Base-by-base conservation (phyloP, 2,888 invertebrate species). In the Habroteleia sp. region DNA sequence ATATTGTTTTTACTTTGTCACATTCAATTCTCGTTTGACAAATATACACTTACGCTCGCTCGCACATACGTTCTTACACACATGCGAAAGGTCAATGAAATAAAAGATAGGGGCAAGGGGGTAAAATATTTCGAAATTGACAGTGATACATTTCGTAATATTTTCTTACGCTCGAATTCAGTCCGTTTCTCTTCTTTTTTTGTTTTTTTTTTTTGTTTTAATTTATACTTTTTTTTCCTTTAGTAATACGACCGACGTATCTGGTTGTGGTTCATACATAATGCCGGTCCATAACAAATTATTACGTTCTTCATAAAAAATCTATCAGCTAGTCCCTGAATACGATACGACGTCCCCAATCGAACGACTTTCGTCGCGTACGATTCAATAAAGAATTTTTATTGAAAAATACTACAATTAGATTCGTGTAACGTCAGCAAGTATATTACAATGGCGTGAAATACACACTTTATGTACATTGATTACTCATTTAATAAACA, bases 81-180 rank as follows among this genome's bases (percentile, higher is more conserved):
- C 76, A 73, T 58, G 74, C 73, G 58, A 63, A 77, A 72, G 71
- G 69, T 75, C 73, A 63, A 74, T 62, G 52, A 76, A 58, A 73
- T 69, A 71, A 65, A 52, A 33, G n/a, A n/a, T n/a, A n/a, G n/a
- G n/a, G 20, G 16, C n/a, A n/a, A 5, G 11, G 25, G 11, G 52
- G 62, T 73, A 65, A 72, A 76, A 79, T 76, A 79, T 79, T 76
- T 76, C 77, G 77, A 79, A 79, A 80, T 80, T 79, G 80, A 77
- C 79, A 76, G 66, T 79, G 73, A 76, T 75, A 76, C 68, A 78
- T 76, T 78, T 77, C 73, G 74, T 75, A 78, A 77, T 78, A 78
- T 74, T 77, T 52, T 37, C 63, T 58, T 79, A 72, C 52, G 69
- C 75, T 50, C 73, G 50, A 76, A 76, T 76, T 75, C 66, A 71